These are phyloP conservation scores for Pangasius krempfi DNA, from an alignment of 2,797 vertebrate genomes.

Conservation along the genomic window DNA sequence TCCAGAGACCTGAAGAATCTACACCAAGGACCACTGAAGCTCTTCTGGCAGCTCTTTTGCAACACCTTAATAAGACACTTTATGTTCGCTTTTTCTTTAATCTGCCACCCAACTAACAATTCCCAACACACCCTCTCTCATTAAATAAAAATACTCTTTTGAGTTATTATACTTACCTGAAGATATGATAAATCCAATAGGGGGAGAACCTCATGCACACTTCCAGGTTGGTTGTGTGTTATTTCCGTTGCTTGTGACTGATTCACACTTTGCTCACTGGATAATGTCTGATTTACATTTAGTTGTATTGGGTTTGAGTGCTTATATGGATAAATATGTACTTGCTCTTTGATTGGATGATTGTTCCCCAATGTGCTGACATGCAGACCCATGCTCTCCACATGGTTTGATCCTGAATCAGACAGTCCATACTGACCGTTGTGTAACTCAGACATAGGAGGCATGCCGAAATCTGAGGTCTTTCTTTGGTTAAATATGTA, in stretches of 20 bases:
- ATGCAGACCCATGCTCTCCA: conserved; percentile 14
- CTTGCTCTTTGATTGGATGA: neutral
- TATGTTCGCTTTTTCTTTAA: neutral
- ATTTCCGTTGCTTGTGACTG: neutral
- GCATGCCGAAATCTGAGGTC: neutral
- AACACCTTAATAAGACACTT: neutral
- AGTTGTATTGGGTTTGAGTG: neutral
- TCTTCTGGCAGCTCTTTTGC: neutral
- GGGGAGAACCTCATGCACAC: conserved; percentile 7
- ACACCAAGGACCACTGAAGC: neutral
- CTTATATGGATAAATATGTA: neutral
- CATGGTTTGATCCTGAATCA: conserved; percentile 11
- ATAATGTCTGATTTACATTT: neutral
- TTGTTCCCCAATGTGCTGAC: neutral
- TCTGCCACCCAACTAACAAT: neutral
- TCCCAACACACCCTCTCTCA: neutral
- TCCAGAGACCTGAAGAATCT: neutral
- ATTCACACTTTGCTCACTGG: neutral
- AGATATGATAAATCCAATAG: conserved; percentile 45
- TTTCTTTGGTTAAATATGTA: conserved; percentile 1
- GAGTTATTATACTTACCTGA: conserved; percentile 44
- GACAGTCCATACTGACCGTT: conserved; percentile 13
- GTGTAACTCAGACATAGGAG: neutral
- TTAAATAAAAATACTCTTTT: neutral
- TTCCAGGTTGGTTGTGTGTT: conserved; percentile 18